Base-by-base conservation (phyloP, 1,140 invertebrate genomes). In the Drosophila sturtevanti region DNA sequence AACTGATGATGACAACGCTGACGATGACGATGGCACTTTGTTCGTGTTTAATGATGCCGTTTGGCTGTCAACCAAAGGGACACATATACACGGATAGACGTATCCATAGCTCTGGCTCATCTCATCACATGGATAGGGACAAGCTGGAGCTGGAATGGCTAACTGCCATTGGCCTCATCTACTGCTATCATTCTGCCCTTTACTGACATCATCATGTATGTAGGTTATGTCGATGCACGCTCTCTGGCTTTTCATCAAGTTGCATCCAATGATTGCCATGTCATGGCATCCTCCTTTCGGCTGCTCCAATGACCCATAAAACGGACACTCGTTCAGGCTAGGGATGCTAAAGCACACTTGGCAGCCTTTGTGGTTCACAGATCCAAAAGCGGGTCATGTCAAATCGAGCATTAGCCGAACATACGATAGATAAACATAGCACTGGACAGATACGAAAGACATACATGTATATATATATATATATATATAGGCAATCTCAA, bases 271-370 rank as follows among this genome's bases (percentile, higher is more conserved):
- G 74, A 76, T 67, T 75, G 67, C 68, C 72, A 63, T 48, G 62
- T 56, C 69, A 61, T 70, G 69, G 61, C 61, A 71, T 73, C 59
- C 70, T 63, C 72, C 51, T 63, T 56, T 44, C 60, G 63, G 52
- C 61, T 87, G 82, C 86, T 84, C 84, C 82, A 89, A 87, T 87
- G 82, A 87, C 82, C 82, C 82, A 87, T 87, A 87, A 87, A 87
- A 84, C 67, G 84, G 80, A 77, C 78, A 61, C 74, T 63, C 55
- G 55, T 68, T 58, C 38, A 63, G 66, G 44, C 22, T 48, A 14
- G 37, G 52, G 55, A 38, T 21, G 61, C 55, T 48, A 60, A 64
- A 65, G 65, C 66, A 66, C 60, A 56, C 55, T 62, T 79, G 56
- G 66, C 55, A 24, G 72, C 59, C 58, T 85, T 87, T 81, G 81